A percentile compares a stretch with the other conserved stretches of the same genome.
phyloP scores from a whole-genome alignment of 2,113 vertebrate species.

The Rhynchomys soricoides region DNA sequence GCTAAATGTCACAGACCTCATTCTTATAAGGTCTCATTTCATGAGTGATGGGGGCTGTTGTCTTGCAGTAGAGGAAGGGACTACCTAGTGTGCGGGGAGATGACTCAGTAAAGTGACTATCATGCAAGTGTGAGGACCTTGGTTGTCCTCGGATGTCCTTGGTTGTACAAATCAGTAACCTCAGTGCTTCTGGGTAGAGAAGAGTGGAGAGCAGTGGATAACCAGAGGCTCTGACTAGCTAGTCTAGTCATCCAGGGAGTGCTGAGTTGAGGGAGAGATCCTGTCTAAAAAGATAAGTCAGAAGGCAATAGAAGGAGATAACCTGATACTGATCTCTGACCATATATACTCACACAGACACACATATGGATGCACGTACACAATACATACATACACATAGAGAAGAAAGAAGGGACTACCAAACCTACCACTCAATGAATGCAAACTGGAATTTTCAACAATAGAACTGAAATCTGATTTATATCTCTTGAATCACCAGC shows the following conservation, averaged over 20 bases:
- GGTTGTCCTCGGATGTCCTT: not conserved
- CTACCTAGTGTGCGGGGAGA: not conserved
- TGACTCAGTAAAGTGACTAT: not conserved
- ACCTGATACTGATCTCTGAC: not conserved
- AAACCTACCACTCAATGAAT: not conserved
- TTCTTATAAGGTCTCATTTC: not conserved
- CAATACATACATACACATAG: no score
- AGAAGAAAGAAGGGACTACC: not conserved
- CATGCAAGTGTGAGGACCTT: not conserved
- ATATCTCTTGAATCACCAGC: not conserved
- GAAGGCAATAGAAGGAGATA: not conserved
- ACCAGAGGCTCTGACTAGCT: not conserved
- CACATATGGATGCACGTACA: not conserved
- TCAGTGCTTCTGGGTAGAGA: not conserved
- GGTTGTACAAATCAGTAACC: not conserved
- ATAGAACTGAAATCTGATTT: slow-evolving; percentile 17
- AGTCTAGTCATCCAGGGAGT: not conserved
- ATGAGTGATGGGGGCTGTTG: not conserved
- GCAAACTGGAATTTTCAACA: not conserved
- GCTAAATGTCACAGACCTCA: not conserved
- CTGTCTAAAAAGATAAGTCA: not conserved
- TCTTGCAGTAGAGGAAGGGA: not conserved
- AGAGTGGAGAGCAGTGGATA: not conserved
- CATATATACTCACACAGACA: not conserved
- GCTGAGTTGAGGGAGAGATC: not conserved